phyloP scores from a whole-genome alignment of 2,888 invertebrate genomes.

The Catocala nupta region DNA sequence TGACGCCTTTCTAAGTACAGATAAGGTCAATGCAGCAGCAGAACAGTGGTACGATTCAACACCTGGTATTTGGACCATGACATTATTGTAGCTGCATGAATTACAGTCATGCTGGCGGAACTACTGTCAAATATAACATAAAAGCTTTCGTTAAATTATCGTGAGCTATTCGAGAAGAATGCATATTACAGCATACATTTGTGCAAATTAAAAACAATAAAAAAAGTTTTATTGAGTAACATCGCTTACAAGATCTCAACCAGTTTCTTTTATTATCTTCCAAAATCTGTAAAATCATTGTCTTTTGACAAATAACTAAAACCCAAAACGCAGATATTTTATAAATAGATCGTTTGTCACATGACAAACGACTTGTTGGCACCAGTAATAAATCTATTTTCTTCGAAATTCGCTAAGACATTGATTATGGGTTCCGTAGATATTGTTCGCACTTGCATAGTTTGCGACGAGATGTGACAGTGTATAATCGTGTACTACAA shows the following conservation, averaged over 20 bases:
- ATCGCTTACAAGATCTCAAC: no score
- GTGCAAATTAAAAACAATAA: no score
- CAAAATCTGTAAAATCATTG: no score
- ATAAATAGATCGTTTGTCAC: no score
- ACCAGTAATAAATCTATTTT: no score
- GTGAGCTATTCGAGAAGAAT: no score
- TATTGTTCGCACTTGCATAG: constrained; percentile 20
- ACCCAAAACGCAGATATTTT: no score
- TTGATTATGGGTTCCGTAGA: neutral
- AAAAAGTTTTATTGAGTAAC: no score
- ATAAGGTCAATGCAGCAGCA: constrained; percentile 63
- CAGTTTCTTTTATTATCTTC: no score
- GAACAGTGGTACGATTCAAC: constrained; percentile 44
- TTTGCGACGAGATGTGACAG: constrained; percentile 26
- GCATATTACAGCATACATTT: no score
- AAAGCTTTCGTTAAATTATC: neutral
- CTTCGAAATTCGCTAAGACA: neutral
- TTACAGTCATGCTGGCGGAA: neutral
- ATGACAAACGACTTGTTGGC: no score
- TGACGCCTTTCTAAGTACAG: constrained; percentile 69
- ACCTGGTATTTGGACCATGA: constrained; percentile 58
- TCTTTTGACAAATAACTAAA: no score
- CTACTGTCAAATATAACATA: constrained; percentile 4
- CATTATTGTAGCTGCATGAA: constrained; percentile 38
- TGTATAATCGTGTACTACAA: constrained; percentile 43